Percentiles rank a stretch among this genome's conserved stretches.
phyloP scores from a whole-genome alignment of 2,888 invertebrate species.

The Oxystoma pomonae region DNA sequence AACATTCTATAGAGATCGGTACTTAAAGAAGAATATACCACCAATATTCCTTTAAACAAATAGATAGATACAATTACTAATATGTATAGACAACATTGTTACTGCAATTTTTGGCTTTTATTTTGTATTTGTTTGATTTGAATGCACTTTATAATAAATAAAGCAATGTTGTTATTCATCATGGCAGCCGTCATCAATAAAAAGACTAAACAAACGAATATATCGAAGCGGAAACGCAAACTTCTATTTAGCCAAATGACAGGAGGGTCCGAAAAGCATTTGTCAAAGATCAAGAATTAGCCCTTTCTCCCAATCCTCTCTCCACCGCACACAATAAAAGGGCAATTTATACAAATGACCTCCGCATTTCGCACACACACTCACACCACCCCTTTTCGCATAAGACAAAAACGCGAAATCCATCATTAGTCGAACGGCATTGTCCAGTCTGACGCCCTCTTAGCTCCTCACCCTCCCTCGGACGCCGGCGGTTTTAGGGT shows the following conservation, averaged over 20 bases:
- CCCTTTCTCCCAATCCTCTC: conserved; percentile 3
- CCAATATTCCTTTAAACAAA: too few relatives aligned
- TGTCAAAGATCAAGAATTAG: conserved; percentile 27
- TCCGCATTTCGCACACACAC: conserved; percentile 18
- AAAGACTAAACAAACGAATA: neutral
- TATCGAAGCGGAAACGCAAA: neutral
- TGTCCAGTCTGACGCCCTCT: conserved; percentile 28
- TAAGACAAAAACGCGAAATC: conserved; percentile 39
- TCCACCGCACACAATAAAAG: conserved; percentile 24
- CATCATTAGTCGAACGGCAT: conserved; percentile 37
- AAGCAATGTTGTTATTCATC: too few relatives aligned
- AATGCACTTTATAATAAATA: too few relatives aligned
- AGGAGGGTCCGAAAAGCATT: conserved; percentile 13
- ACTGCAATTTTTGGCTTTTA: too few relatives aligned
- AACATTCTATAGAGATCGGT: too few relatives aligned
- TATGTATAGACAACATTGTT: too few relatives aligned
- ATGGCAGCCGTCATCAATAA: neutral
- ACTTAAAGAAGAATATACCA: too few relatives aligned
- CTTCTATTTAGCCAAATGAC: neutral
- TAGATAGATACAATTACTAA: too few relatives aligned
- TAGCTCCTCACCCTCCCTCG: conserved; percentile 25
- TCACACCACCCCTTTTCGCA: conserved; percentile 14
- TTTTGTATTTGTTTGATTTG: too few relatives aligned
- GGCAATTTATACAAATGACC: conserved; percentile 37
- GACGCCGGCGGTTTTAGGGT: neutral